Evolutionary conservation across 1,140 invertebrate genomes (phyloP).

Genomic region (Panagrolaimus sp.): DNA sequence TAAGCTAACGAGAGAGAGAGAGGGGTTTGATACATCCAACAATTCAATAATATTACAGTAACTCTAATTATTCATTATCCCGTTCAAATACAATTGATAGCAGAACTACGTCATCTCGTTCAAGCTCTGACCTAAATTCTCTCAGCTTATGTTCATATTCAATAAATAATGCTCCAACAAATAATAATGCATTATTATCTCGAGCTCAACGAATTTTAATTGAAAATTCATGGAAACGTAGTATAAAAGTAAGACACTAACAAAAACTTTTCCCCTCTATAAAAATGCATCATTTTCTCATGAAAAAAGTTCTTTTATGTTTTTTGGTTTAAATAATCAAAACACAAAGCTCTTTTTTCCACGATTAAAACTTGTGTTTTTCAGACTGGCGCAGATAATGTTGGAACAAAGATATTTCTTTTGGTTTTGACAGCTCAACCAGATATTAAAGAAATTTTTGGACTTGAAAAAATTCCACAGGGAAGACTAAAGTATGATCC

Average conservation of each 20-base stretch:
- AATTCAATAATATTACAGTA: no score
- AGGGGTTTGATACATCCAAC: no score
- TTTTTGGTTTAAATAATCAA: constrained; percentile 12
- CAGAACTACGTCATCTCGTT: no score
- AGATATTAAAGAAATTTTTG: constrained; percentile 45
- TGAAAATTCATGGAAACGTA: constrained; percentile 43
- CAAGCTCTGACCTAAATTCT: no score
- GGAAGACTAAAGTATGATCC: constrained; percentile 32
- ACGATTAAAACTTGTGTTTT: background rate
- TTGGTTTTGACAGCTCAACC: constrained; percentile 40
- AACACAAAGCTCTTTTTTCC: background rate
- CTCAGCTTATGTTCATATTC: no score
- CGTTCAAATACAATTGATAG: no score
- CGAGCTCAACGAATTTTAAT: constrained; percentile 31
- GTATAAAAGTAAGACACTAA: constrained; percentile 24
- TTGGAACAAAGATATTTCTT: constrained; percentile 36
- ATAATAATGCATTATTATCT: constrained; percentile 18
- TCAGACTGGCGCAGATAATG: constrained; percentile 35
- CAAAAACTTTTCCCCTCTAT: background rate
- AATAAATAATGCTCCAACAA: no score
- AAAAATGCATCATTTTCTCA: background rate
- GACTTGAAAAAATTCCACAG: constrained; percentile 42
- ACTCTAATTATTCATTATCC: no score
- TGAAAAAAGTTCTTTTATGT: constrained; percentile 14
- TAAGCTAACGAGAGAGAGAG: no score